These are phyloP conservation scores for Amblyjoppa proteus DNA, from an alignment of 2,888 invertebrate species.

Conservation along the genomic window DNA sequence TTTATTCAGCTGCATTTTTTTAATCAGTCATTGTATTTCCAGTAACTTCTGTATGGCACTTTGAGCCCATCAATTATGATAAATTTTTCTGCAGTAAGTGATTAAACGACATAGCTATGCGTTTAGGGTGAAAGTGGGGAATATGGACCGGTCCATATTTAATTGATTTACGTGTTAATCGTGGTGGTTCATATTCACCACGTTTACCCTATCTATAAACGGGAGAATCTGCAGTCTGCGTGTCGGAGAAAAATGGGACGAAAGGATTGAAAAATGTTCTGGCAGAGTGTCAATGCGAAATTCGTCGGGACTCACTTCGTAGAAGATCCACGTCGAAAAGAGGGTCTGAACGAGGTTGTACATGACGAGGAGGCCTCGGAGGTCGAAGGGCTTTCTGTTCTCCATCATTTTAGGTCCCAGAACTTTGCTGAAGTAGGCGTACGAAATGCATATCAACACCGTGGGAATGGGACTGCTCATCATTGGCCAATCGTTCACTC, in stretches of 20 bases:
- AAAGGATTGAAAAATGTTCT: neutral
- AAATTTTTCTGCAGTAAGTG: neutral
- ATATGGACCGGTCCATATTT: no score
- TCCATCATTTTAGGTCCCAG: slow-evolving; percentile 96
- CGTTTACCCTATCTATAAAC: no score
- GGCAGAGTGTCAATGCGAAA: neutral
- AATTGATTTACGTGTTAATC: no score
- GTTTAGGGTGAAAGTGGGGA: no score
- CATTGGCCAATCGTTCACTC: slow-evolving; percentile 95
- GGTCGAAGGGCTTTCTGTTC: slow-evolving; percentile 94
- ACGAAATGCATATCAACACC: slow-evolving; percentile 92
- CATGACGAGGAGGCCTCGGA: slow-evolving; percentile 91
- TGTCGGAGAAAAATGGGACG: neutral
- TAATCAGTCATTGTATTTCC: neutral
- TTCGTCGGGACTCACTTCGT: slow-evolving; percentile 90
- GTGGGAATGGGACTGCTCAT: slow-evolving; percentile 96
- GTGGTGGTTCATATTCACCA: no score
- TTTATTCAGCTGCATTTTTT: no score
- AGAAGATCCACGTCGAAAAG: slow-evolving; percentile 96
- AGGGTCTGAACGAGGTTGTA: slow-evolving; percentile 96
- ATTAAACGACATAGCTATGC: neutral
- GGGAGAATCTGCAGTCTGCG: neutral
- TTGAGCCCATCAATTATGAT: neutral
- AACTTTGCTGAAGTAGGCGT: slow-evolving; percentile 93
- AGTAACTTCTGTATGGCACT: no score